A percentile compares a stretch with the other conserved stretches of the same genome.
These are phyloP conservation scores for Scaptomyza polygonia DNA, from an alignment of 2,888 invertebrate genomes.

Conservation along the genomic window DNA sequence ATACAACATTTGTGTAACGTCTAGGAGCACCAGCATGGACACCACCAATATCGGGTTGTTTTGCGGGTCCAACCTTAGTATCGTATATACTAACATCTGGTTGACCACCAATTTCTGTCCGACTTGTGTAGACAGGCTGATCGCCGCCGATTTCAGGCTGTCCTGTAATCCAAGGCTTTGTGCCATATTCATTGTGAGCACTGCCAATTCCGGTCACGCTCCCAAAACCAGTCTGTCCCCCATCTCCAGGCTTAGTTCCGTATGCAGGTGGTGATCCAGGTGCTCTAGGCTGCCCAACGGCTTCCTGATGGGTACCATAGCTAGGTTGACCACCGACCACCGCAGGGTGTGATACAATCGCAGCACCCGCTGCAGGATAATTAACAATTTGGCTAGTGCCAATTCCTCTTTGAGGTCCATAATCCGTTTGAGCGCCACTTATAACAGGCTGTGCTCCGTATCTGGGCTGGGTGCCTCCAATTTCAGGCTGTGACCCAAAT, in stretches of 20 bases:
- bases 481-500: conserved; percentile 11
- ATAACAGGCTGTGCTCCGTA: conserved; percentile 17
- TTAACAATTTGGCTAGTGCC: conserved; percentile 1
- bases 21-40: conserved; percentile 39
- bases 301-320: conserved; percentile 6
- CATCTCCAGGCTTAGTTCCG: no score
- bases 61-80: conserved; percentile 27
- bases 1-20: conserved; percentile 41
- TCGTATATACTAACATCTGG: conserved; percentile 14
- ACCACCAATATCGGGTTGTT: conserved; percentile 18
- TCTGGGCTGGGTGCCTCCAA: conserved; percentile 30
- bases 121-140: conserved; percentile 30
- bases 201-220: neutral
- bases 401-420: neutral
- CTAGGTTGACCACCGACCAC: conserved; percentile 33
- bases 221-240: conserved; percentile 17
- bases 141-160: conserved; percentile 22
- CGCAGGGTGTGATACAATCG: conserved; percentile 16
- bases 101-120: conserved; percentile 16
- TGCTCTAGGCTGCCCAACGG: conserved; percentile 4
- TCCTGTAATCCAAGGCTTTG: neutral
- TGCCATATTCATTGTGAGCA: conserved; percentile 15
- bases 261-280: conserved; percentile 4
- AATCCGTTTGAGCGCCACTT: conserved; percentile 6
- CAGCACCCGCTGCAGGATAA: conserved; percentile 17